These are phyloP conservation scores for Zosterops hypoxanthus DNA, from an alignment of 2,113 vertebrate species.

Conservation along the genomic window DNA sequence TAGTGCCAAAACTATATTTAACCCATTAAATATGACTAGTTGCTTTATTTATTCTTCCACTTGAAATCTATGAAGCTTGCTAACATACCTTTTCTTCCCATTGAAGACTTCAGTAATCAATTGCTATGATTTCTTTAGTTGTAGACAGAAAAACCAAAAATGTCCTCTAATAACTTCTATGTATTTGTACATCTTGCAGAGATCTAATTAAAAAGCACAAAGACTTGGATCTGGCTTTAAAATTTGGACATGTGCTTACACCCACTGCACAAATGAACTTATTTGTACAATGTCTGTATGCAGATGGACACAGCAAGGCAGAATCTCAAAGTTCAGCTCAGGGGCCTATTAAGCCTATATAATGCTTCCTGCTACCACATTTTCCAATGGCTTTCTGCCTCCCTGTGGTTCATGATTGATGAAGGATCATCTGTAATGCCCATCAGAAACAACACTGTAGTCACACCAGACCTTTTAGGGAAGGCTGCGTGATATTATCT, in stretches of 20 bases:
- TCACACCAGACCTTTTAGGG: not conserved
- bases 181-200: not conserved
- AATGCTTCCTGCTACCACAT: not conserved
- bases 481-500: not conserved
- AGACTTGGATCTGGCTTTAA: not conserved
- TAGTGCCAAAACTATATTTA: slow-evolving; percentile 56
- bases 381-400: not conserved
- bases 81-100: slow-evolving; percentile 1
- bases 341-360: not conserved
- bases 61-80: slow-evolving; percentile 16
- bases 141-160: not conserved
- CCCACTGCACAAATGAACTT: not conserved
- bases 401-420: not conserved
- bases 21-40: not conserved
- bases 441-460: not conserved
- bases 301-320: not conserved
- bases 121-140: not conserved
- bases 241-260: not conserved
- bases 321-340: not conserved
- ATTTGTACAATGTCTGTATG: fast-evolving
- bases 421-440: not conserved
- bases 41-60: slow-evolving; percentile 28
- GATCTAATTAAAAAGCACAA: not conserved
- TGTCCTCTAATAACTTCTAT: not conserved
- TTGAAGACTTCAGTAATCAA: not conserved